Evolutionary conservation across 2,888 invertebrate species (phyloP).

Genomic region (Esperia sulphurella): DNA sequence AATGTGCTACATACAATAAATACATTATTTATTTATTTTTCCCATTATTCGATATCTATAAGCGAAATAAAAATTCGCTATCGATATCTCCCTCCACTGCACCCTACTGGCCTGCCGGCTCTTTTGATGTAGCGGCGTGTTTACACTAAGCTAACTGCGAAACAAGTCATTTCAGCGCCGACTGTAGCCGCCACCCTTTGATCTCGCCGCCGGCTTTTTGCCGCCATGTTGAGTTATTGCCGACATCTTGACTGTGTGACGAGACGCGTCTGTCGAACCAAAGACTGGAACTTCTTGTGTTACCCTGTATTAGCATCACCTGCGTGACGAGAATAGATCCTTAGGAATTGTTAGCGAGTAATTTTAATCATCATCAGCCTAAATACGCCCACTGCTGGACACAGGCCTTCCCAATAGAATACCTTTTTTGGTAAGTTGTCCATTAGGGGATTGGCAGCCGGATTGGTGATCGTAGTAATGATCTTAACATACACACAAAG

Average conservation of each 20-base stretch:
- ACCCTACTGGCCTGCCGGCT: constrained; percentile 33
- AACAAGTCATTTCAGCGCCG: constrained; percentile 70
- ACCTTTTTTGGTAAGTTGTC: too few relatives aligned
- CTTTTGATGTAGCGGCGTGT: constrained; percentile 72
- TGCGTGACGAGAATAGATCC: constrained; percentile 7
- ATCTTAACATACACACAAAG: too few relatives aligned
- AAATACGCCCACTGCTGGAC: too few relatives aligned
- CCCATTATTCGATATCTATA: too few relatives aligned
- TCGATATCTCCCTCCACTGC: constrained; percentile 6
- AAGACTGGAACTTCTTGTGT: constrained; percentile 27
- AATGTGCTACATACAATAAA: too few relatives aligned
- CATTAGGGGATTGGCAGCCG: too few relatives aligned
- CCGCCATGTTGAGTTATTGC: constrained; percentile 52
- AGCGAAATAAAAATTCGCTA: constrained; percentile 3
- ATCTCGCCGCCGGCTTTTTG: constrained; percentile 62
- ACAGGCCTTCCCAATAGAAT: too few relatives aligned
- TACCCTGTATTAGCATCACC: constrained; percentile 31
- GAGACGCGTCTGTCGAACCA: constrained; percentile 28
- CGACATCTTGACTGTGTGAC: constrained; percentile 30
- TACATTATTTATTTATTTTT: too few relatives aligned
- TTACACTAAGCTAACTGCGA: constrained; percentile 75
- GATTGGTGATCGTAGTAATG: too few relatives aligned
- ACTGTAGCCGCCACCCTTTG: constrained; percentile 59
- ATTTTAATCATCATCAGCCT: too few relatives aligned
- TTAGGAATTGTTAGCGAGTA: background rate